phyloP scores from a whole-genome alignment of 2,113 vertebrate genomes.

The Callaeas wilsoni region DNA sequence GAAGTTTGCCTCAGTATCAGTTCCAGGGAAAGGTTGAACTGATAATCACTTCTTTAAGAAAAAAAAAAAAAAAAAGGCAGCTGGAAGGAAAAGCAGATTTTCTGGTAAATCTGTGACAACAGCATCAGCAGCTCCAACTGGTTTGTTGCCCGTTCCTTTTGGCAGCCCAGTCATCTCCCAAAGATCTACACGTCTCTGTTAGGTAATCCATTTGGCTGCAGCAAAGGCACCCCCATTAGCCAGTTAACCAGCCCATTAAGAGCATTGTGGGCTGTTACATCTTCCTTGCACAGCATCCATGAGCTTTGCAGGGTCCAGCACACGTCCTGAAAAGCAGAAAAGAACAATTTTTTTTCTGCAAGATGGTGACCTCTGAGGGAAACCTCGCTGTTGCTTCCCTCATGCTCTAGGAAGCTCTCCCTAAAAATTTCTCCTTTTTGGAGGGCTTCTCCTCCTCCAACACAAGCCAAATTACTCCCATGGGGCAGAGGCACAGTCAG shows the following conservation, averaged over 20 bases:
- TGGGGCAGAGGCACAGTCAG: not conserved
- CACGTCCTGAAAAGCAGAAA: accelerated
- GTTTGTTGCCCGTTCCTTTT: slow-evolving; percentile 4
- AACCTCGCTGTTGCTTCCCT: not conserved
- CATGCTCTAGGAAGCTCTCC: not conserved
- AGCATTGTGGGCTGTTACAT: not conserved
- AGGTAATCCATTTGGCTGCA: not conserved
- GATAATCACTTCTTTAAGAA: not conserved
- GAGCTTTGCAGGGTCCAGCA: not conserved
- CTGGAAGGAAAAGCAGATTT: slow-evolving; percentile 41
- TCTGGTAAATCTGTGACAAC: slow-evolving; percentile 41
- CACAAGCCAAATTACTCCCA: not conserved
- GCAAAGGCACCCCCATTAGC: not conserved
- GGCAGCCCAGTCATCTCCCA: slow-evolving; percentile 7
- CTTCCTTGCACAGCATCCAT: not conserved
- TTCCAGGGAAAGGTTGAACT: slow-evolving; percentile 4
- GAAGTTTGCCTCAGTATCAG: not conserved
- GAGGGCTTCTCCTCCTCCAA: not conserved
- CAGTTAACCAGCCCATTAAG: not conserved
- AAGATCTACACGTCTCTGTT: not conserved
- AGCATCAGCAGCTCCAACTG: slow-evolving; percentile 21
- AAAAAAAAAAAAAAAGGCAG: not conserved
- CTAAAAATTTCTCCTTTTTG: not conserved
- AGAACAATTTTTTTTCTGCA: accelerated
- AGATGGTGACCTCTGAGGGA: accelerated